phyloP scores from a whole-genome alignment of 2,113 vertebrate genomes.

The Actinemys pallida region DNA sequence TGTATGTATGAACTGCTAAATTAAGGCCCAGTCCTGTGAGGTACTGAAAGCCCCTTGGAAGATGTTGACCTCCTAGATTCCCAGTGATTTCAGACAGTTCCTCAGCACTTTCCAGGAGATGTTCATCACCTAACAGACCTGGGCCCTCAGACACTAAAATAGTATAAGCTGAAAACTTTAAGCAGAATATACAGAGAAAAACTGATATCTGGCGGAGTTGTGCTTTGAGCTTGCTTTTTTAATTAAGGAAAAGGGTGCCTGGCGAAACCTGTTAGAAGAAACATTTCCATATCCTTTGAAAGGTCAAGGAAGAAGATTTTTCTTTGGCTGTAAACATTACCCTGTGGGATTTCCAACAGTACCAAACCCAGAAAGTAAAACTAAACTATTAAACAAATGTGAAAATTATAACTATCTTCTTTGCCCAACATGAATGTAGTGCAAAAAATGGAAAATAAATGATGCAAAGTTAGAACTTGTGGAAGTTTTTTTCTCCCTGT shows the following conservation, averaged over 20 bases:
- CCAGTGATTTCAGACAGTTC: background rate
- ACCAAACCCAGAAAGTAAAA: constrained; percentile 2
- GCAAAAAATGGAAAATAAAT: background rate
- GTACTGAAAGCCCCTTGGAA: background rate
- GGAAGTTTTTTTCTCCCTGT: background rate
- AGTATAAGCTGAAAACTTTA: background rate
- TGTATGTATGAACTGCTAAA: background rate
- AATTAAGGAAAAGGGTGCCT: background rate
- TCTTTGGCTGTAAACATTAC: background rate
- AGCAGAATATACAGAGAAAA: background rate
- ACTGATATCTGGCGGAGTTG: background rate
- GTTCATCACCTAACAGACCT: background rate
- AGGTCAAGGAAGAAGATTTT: background rate
- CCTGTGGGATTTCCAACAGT: background rate
- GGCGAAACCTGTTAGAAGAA: background rate
- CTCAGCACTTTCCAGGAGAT: background rate
- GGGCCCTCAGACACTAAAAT: background rate
- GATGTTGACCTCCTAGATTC: background rate
- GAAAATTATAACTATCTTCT: background rate
- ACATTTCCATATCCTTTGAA: background rate
- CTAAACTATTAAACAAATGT: background rate
- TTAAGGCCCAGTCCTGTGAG: background rate
- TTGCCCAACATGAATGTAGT: background rate
- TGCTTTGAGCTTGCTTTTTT: background rate
- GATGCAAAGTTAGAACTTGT: background rate